Evolutionary conservation across 2,113 vertebrate genomes (phyloP).

Genomic region (Rhineura floridana): DNA sequence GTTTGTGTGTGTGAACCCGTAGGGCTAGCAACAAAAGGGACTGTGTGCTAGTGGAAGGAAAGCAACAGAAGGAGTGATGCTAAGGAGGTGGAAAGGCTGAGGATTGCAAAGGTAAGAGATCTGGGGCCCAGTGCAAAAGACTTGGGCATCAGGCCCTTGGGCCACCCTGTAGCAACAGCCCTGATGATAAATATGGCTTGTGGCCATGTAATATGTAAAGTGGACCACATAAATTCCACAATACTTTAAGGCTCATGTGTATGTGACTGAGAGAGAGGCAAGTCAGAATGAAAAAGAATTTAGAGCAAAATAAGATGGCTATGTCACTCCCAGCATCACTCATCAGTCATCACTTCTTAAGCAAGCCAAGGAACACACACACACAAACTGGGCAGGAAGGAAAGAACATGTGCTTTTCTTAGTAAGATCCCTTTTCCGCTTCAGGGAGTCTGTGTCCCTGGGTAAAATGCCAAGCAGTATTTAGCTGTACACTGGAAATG

Average conservation of each 20-base stretch:
- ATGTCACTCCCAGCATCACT: no score
- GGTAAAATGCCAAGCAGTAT: neutral
- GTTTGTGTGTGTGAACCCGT: neutral
- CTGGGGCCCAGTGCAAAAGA: no score
- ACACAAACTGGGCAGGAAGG: neutral
- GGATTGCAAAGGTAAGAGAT: neutral
- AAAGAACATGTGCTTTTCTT: neutral
- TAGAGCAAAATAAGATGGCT: neutral
- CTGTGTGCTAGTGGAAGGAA: neutral
- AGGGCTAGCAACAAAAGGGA: neutral
- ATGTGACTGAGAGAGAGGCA: neutral
- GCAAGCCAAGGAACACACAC: neutral
- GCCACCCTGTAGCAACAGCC: neutral
- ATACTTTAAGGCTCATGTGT: neutral
- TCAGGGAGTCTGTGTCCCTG: neutral
- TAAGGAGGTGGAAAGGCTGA: neutral
- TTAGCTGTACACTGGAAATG: neutral
- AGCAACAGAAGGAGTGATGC: neutral
- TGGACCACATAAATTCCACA: neutral
- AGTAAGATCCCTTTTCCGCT: neutral
- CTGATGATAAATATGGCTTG: neutral
- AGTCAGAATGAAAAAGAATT: neutral
- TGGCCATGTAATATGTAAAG: neutral
- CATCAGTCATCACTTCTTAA: neutral
- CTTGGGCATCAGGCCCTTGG: neutral